Evolutionary conservation across 2,113 vertebrate species (phyloP), one percentile per base, ranked within the genome.

Genomic region (Zeus faber): DNA sequence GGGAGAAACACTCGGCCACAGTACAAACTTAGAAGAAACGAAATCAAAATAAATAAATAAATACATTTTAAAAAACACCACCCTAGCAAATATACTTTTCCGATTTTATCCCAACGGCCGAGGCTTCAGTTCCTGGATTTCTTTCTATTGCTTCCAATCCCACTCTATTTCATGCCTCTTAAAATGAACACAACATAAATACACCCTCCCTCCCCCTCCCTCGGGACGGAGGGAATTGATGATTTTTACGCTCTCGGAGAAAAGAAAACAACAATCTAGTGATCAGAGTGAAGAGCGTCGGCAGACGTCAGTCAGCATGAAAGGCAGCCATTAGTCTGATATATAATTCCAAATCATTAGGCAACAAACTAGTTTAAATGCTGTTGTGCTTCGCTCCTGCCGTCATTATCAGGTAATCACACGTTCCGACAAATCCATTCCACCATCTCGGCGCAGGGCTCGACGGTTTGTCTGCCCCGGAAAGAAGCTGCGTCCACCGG

Each of bases 371-470:
- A 50, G 26, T 33, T 39, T 33, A 24, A 17, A 21, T 23, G 44
- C 6, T 41, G 58, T 5, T 54, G 24, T 49, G 9, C 16, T 33
- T 29, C 6, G 11, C 10, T 31, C 48, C 61, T 71, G 45, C 56
- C 57, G 68, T 31, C 16, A 62, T 72, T 62, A 66, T 58, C 46
- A 62, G 33, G 50, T 29, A 59, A 51, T 17, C 43, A 35, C 54
- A 62, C 22, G 52, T 60, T 6, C 11, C 24, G 24, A 3, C n/a
- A n/a, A n/a, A n/a, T n/a, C n/a, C n/a, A n/a, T n/a, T n/a, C n/a
- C n/a, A n/a, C n/a, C n/a, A n/a, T 21, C 44, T 47, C n/a, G 21
- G 10, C 13, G 52, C 37, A 49, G 8, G 16, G 51, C 49, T 44
- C 5, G 24, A 26, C 46, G 27, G 24, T 27, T 27, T 27, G 46